phyloP scores from a whole-genome alignment of 1,140 invertebrate genomes.

The Druon quercuslanigerum region DNA sequence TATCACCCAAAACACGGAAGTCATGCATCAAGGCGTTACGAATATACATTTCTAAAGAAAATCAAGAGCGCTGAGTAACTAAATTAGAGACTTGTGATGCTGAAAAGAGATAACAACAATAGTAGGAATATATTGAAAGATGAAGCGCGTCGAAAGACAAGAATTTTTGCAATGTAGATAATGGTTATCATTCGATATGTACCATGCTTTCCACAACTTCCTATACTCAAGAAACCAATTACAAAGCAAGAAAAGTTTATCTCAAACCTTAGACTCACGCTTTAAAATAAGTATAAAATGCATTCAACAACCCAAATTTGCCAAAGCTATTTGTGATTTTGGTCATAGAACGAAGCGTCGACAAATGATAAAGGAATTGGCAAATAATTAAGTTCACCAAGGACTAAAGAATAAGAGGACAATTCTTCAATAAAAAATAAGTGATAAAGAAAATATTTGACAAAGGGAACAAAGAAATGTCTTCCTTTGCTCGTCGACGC shows the following conservation, averaged over 20 bases:
- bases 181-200: slow-evolving; percentile 33
- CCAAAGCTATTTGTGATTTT: not conserved
- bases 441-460: not conserved
- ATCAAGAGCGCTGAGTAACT: not conserved
- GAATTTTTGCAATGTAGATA: slow-evolving; percentile 9
- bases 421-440: not conserved
- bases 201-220: slow-evolving; percentile 46
- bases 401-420: no score
- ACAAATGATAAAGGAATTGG: not conserved
- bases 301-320: slow-evolving; percentile 17
- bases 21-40: not conserved
- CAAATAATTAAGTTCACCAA: no score
- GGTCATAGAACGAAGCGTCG: not conserved
- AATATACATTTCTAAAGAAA: not conserved
- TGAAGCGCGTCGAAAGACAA: slow-evolving; percentile 7
- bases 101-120: not conserved
- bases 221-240: slow-evolving; percentile 27
- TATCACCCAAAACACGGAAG: not conserved
- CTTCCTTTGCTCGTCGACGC: not conserved
- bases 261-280: not conserved
- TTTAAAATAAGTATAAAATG: not conserved
- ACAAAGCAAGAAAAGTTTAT: slow-evolving; percentile 21
- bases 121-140: not conserved
- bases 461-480: not conserved
- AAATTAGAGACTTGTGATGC: not conserved